These are phyloP conservation scores for Porites divaricata DNA, from an alignment of 92 coral and sea anemone species.

Conservation along the genomic window DNA sequence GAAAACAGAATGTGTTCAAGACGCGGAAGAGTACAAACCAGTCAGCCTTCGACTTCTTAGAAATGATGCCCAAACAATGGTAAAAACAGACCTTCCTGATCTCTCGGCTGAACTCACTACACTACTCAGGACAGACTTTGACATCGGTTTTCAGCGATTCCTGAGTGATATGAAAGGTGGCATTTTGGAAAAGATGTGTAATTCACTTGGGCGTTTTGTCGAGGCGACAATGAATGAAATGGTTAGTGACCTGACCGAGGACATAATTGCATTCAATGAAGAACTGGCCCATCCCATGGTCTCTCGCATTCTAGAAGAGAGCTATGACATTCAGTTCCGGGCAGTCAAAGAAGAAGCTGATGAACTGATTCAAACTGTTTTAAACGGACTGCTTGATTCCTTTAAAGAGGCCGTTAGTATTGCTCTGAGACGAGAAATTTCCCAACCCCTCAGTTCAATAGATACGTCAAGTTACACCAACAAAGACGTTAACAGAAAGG, in stretches of 20 bases:
- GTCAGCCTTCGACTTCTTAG: conserved; percentile 21
- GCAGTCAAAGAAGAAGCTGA: conserved; percentile 2
- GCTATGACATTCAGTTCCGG: conserved; percentile 27
- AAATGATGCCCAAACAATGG: conserved; percentile 21
- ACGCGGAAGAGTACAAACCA: conserved; percentile 49
- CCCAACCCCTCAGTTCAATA: conserved; percentile 51
- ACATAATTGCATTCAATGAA: conserved; percentile 23
- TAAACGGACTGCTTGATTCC: conserved; percentile 58
- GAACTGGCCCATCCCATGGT: conserved; percentile 19
- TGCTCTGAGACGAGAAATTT: conserved; percentile 59
- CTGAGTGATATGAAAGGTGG: conserved; percentile 52
- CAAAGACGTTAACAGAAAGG: conserved; percentile 1
- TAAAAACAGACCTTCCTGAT: conserved; percentile 2
- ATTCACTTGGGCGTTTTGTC: conserved; percentile 36
- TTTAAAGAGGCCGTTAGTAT: conserved; percentile 50
- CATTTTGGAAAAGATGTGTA: conserved; percentile 64
- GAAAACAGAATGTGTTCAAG: conserved; percentile 22
- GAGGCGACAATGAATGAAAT: conserved; percentile 26
- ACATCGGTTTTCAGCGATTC: conserved; percentile 53
- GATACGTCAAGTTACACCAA: background rate
- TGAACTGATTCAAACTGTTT: conserved; percentile 16
- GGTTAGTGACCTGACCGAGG: conserved; percentile 28
- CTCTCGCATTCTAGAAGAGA: conserved; percentile 36
- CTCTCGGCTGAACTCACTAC: conserved; percentile 15
- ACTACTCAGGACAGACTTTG: background rate